Percentiles rank a stretch among this genome's conserved stretches.
These are phyloP conservation scores for Jacana jacana DNA, from an alignment of 2,113 vertebrate genomes.

Conservation along the genomic window DNA sequence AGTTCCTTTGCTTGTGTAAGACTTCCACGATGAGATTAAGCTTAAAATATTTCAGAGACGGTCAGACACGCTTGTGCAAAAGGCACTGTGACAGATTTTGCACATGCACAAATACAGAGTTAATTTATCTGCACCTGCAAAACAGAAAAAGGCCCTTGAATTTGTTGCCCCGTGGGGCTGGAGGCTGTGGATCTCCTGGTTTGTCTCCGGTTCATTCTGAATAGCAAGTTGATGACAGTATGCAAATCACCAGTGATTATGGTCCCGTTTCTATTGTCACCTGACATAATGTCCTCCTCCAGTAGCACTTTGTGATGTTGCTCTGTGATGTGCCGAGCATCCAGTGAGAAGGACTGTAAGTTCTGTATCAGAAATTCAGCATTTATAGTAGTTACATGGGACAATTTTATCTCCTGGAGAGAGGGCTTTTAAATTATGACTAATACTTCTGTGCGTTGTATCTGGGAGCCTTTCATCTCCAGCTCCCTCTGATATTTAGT, in stretches of 20 bases:
- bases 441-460: not conserved
- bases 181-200: not conserved
- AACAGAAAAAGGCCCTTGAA: not conserved
- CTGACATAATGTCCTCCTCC: not conserved
- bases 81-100: not conserved
- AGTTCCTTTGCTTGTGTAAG: not conserved
- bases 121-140: not conserved
- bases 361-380: not conserved
- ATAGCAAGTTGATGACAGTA: not conserved
- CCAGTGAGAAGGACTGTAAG: not conserved
- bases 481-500: not conserved
- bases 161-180: not conserved
- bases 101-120: not conserved
- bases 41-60: not conserved
- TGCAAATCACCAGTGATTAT: not conserved
- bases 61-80: not conserved
- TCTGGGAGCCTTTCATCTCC: not conserved
- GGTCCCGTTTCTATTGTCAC: not conserved
- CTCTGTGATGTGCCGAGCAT: not conserved
- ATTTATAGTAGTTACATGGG: not conserved
- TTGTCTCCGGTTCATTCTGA: not conserved
- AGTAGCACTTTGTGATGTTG: not conserved
- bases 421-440: slow-evolving; percentile 15
- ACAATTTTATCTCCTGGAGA: slow-evolving; percentile 17
- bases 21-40: not conserved